Evolutionary conservation across 2,113 vertebrate genomes (phyloP).

Genomic region (Penelope pileata): DNA sequence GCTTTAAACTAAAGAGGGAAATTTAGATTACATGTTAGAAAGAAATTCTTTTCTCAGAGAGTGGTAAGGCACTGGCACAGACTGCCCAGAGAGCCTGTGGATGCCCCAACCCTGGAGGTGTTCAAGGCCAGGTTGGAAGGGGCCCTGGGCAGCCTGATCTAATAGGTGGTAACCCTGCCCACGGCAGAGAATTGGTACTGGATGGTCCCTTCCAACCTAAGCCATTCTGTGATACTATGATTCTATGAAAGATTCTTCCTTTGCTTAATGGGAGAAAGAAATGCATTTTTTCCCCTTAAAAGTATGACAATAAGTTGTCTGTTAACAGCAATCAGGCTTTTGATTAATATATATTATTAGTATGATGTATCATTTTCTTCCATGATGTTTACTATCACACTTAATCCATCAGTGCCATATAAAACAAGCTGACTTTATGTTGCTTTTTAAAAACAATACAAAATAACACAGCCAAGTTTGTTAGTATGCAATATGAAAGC

Average conservation of each 20-base stretch:
- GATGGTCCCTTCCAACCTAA: no score
- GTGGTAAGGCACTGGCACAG: no score
- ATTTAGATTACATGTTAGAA: no score
- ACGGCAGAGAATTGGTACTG: no score
- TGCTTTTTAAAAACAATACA: neutral
- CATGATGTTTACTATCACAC: neutral
- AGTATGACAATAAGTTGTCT: neutral
- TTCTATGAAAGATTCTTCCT: neutral
- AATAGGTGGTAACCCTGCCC: no score
- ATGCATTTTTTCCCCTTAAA: neutral
- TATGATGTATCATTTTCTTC: neutral
- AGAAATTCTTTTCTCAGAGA: no score
- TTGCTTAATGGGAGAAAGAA: neutral
- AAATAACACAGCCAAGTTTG: rapidly evolving
- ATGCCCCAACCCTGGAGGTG: no score
- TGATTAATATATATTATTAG: neutral
- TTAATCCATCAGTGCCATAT: neutral
- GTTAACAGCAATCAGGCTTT: neutral
- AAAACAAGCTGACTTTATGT: neutral
- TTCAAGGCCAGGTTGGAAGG: no score
- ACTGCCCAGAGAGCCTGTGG: no score
- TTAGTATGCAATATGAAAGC: neutral
- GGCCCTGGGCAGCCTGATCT: no score
- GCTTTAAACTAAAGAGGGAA: no score
- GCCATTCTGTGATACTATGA: no score